Percentiles rank a stretch among this genome's conserved stretches.
phyloP scores from a whole-genome alignment of 2,113 vertebrate genomes.

The Prolemur simus region DNA sequence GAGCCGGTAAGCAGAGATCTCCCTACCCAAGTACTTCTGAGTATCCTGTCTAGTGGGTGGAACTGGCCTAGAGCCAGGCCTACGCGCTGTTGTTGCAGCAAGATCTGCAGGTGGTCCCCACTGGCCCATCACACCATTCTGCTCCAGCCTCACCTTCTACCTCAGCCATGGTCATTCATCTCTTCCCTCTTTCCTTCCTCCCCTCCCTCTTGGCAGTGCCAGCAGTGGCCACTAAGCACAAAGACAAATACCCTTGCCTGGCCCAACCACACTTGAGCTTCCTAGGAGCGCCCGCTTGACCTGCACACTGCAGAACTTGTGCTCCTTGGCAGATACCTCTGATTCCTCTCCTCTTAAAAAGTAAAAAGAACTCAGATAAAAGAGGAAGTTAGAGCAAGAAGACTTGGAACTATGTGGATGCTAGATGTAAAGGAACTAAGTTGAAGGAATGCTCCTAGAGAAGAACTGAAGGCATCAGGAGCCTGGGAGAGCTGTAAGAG shows the following conservation, averaged over 20 bases:
- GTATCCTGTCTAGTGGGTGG: background rate
- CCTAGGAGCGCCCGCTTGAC: background rate
- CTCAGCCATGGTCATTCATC: background rate
- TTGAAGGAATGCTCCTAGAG: background rate
- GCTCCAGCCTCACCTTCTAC: background rate
- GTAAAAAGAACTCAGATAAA: background rate
- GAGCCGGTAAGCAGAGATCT: background rate
- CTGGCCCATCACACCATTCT: background rate
- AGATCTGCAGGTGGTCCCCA: background rate
- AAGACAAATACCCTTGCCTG: background rate
- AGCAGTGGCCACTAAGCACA: constrained; percentile 3
- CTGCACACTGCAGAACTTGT: background rate
- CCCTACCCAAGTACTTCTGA: background rate
- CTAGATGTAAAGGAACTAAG: background rate
- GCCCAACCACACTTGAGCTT: background rate
- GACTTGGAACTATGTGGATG: background rate
- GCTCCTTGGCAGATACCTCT: background rate
- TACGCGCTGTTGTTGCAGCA: background rate
- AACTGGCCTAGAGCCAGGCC: background rate
- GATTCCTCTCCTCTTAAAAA: background rate
- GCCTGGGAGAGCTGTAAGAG: background rate
- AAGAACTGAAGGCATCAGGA: background rate
- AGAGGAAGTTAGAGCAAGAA: background rate
- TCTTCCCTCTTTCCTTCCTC: background rate
- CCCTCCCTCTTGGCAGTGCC: background rate